Base-by-base conservation (phyloP, 2,888 invertebrate genomes). In the Acrobasis repandana region DNA sequence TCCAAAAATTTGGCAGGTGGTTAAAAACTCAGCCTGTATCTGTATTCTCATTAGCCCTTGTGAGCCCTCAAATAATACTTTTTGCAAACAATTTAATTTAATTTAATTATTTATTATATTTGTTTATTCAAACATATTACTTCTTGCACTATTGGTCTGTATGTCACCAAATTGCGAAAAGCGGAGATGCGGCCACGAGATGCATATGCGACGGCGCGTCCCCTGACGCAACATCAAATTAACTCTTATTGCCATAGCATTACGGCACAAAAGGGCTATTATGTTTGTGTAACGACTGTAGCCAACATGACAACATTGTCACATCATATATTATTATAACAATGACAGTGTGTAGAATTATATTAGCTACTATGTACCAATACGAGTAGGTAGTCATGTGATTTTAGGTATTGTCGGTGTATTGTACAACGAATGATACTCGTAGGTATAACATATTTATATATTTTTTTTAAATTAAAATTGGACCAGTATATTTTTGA, bases 121-220 rank as follows among this genome's bases (percentile, higher is more conserved):
- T 4, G 2, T 20, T 20, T 4, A 20, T 20, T 20, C 2, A 20
- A 20, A 38, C n/a, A 33, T 52, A 36, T 34, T 15, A 50, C 34
- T 65, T 36, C n/a, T 65, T 57, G 60, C 67, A 64, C 68, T 61
- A 59, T 56, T 61, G 60, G 61, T 33, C 69, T 50, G 72, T 76
- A 63, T 72, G 73, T 74, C 54, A 60, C 54, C 16, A 43, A 51
- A 63, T 79, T 80, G 70, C 76, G 73, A 73, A 79, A 72, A 79
- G 68, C 76, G 72, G 75, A 76, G 80, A 80, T 77, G 76, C 69
- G 74, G 70, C 64, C 71, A 67, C 67, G 68, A 77, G 77, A 80
- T 81, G 78, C 69, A 71, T 66, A 66, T 68, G 64, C 75, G 70
- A 61, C 72, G 66, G 59, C 65, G 71, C 71, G 70, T 71, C 66